A percentile compares a stretch with the other conserved stretches of the same genome.
Conservation (phyloP, 2,888 invertebrate genomes). For the Strigamia crassipes region DNA sequence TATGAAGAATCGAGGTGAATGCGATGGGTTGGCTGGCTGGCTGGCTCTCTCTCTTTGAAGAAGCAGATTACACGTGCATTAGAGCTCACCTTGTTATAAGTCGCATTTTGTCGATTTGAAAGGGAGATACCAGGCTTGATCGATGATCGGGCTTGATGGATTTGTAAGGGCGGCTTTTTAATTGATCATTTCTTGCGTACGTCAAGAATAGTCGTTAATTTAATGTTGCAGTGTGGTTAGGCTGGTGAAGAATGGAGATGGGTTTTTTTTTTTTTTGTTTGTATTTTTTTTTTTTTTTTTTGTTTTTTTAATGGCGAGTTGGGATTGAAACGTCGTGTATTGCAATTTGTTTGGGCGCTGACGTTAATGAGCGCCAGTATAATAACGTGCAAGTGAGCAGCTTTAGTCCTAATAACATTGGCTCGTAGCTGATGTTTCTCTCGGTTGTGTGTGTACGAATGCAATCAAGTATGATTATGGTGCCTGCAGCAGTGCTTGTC, state of each 20-base stretch:
- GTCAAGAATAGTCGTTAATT: no score
- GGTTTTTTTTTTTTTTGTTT: no score
- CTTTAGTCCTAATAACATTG: slow-evolving; percentile 21
- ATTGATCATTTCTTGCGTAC: no score
- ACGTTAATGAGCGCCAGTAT: not conserved
- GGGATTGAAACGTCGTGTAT: not conserved
- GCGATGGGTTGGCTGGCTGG: no score
- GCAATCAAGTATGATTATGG: slow-evolving; percentile 21
- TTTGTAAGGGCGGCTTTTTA: no score
- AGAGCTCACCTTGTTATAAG: no score
- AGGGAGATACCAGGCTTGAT: not conserved
- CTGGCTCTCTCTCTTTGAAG: not conserved
- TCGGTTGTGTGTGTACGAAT: slow-evolving; percentile 11
- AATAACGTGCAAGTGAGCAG: slow-evolving; percentile 14
- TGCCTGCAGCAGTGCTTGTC: slow-evolving; percentile 21
- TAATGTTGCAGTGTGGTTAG: not conserved
- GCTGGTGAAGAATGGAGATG: not conserved
- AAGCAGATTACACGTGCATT: not conserved
- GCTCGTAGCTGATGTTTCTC: slow-evolving; percentile 15
- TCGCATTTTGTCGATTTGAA: not conserved
- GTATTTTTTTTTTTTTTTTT: not conserved
- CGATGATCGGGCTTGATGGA: not conserved
- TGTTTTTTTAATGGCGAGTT: not conserved
- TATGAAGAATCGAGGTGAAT: not conserved
- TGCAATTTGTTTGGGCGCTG: not conserved